A percentile compares a stretch with the other conserved stretches of the same genome.
These are phyloP conservation scores for Okapia johnstoni DNA, from an alignment of 2,113 vertebrate genomes.

Conservation along the genomic window DNA sequence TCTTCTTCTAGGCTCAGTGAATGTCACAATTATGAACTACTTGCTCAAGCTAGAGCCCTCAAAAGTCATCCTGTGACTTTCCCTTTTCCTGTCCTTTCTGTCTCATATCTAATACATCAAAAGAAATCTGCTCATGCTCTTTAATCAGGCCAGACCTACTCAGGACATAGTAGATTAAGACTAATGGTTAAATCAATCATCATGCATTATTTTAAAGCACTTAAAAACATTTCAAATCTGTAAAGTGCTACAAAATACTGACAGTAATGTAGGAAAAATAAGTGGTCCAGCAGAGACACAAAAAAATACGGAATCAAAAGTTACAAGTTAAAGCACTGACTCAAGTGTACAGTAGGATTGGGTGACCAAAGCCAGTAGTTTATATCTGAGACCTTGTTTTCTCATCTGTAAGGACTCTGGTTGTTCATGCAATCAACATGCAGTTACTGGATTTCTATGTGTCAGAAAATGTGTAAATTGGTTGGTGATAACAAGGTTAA, in stretches of 20 bases:
- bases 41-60: background rate
- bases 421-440: background rate
- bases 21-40: background rate
- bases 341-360: background rate
- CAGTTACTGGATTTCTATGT: background rate
- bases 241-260: background rate
- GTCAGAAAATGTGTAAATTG: background rate
- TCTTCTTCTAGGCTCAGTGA: background rate
- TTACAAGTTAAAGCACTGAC: background rate
- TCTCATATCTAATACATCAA: background rate
- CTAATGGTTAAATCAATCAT: background rate
- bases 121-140: background rate
- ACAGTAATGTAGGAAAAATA: background rate
- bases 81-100: background rate
- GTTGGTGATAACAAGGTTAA: background rate
- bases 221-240: background rate
- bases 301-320: background rate
- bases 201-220: background rate
- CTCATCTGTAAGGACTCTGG: background rate
- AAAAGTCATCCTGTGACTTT: background rate
- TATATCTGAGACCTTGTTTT: background rate
- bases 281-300: background rate
- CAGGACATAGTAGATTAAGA: background rate
- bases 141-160: background rate
- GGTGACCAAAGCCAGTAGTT: background rate